A percentile compares a stretch with the other conserved stretches of the same genome.
Conservation (phyloP, 64 coral and sea anemone genomes). For the Hydrozoanthus tunicans region DNA sequence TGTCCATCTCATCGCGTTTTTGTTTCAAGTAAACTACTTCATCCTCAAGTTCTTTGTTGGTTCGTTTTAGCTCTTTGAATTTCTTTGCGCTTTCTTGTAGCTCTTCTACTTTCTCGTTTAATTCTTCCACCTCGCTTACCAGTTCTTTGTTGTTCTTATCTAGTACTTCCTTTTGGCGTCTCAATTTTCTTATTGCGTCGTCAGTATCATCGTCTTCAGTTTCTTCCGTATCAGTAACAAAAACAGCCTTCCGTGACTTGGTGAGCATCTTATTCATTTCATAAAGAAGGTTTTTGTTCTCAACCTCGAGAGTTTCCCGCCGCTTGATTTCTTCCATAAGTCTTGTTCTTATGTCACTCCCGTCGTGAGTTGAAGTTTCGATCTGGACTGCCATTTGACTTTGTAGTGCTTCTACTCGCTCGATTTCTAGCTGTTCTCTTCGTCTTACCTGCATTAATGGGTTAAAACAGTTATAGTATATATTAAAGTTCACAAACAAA, state of each 20-base stretch:
- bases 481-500: background rate
- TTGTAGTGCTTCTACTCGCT: constrained; percentile 35
- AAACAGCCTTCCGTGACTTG: constrained; percentile 21
- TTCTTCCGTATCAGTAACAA: background rate
- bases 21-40: constrained; percentile 76
- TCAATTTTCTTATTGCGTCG: constrained; percentile 22
- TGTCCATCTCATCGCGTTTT: constrained; percentile 79
- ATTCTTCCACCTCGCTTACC: constrained; percentile 67
- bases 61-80: constrained; percentile 71
- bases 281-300: constrained; percentile 91
- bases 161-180: constrained; percentile 5
- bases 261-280: constrained; percentile 78
- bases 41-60: constrained; percentile 80
- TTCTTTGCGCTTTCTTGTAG: constrained; percentile 62
- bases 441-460: constrained; percentile 12
- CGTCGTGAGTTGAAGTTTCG: background rate
- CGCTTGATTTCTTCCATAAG: constrained; percentile 67
- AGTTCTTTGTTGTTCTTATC: constrained; percentile 62
- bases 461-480: background rate
- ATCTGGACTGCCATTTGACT: constrained; percentile 35
- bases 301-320: constrained; percentile 78
- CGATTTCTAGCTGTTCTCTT: constrained; percentile 33
- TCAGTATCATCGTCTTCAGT: constrained; percentile 9
- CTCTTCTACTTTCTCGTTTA: constrained; percentile 76
- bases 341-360: constrained; percentile 14